Conservation (phyloP, 2,888 invertebrate species). For the Diabrotica balteata region DNA sequence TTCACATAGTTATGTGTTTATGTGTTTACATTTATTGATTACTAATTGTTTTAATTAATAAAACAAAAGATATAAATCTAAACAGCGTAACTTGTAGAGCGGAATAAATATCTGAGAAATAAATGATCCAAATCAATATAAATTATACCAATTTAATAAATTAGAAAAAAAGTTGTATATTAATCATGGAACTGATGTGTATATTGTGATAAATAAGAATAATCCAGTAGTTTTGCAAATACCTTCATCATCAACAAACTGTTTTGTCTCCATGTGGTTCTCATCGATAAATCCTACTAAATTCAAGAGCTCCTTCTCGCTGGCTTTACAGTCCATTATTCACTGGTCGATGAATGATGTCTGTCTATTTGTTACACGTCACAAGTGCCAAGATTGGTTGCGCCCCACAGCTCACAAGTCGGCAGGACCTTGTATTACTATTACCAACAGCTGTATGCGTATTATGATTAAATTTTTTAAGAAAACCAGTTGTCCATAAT, state of each 20-base stretch:
- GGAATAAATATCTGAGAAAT: neutral
- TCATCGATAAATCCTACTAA: constrained; percentile 5
- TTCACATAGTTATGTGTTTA: too few relatives aligned
- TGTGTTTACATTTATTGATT: too few relatives aligned
- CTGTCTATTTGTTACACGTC: constrained; percentile 60
- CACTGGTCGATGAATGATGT: constrained; percentile 57
- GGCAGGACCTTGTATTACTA: constrained; percentile 47
- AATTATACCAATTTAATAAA: too few relatives aligned
- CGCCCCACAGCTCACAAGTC: constrained; percentile 57
- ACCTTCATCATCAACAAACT: neutral
- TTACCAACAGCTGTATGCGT: constrained; percentile 11
- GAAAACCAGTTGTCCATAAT: neutral
- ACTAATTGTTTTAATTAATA: too few relatives aligned
- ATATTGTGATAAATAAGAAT: too few relatives aligned
- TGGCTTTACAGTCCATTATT: constrained; percentile 47
- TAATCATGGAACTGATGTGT: too few relatives aligned
- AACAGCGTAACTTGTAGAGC: neutral
- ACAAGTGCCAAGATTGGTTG: constrained; percentile 57
- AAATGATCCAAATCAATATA: too few relatives aligned
- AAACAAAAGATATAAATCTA: too few relatives aligned
- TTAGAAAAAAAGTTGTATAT: too few relatives aligned
- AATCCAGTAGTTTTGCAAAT: too few relatives aligned
- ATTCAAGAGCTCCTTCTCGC: constrained; percentile 16
- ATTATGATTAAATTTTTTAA: constrained; percentile 8
- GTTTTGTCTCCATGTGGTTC: constrained; percentile 6